phyloP scores from a whole-genome alignment of 2,888 invertebrate genomes.

The Adelphocoris suturalis region DNA sequence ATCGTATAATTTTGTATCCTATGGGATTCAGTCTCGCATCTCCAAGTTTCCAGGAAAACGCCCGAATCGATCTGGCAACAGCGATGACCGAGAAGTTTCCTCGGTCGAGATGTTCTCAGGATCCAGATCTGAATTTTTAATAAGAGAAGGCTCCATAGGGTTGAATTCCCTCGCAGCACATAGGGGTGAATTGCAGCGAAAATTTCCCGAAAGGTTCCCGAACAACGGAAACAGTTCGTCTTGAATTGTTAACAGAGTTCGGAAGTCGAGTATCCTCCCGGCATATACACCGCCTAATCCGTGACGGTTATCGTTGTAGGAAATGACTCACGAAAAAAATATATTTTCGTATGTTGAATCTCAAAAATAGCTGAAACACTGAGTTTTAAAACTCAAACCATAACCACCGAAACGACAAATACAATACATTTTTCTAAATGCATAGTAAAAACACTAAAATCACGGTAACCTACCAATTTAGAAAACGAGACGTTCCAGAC shows the following conservation, averaged over 20 bases:
- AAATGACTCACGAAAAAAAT: too few relatives aligned
- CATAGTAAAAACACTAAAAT: too few relatives aligned
- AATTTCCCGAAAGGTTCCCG: conserved; percentile 26
- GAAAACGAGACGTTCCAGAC: too few relatives aligned
- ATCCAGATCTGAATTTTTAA: conserved; percentile 29
- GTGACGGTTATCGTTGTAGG: too few relatives aligned
- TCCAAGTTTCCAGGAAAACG: background rate
- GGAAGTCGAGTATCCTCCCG: background rate
- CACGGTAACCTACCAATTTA: too few relatives aligned
- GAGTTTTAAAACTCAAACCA: too few relatives aligned
- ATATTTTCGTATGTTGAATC: too few relatives aligned
- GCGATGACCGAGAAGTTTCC: too few relatives aligned
- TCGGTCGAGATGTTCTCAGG: background rate
- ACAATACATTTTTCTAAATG: too few relatives aligned
- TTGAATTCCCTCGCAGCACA: background rate
- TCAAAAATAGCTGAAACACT: too few relatives aligned
- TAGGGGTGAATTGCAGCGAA: background rate
- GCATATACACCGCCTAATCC: background rate
- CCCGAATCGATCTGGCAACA: background rate
- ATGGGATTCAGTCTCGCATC: background rate
- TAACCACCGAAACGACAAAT: too few relatives aligned
- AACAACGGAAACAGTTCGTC: background rate
- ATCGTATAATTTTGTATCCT: too few relatives aligned
- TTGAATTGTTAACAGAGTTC: conserved; percentile 5
- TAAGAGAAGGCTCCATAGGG: background rate